phyloP scores from a whole-genome alignment of 35 echinoderm and acorn worm genomes.

The Apostichopus japonicus region DNA sequence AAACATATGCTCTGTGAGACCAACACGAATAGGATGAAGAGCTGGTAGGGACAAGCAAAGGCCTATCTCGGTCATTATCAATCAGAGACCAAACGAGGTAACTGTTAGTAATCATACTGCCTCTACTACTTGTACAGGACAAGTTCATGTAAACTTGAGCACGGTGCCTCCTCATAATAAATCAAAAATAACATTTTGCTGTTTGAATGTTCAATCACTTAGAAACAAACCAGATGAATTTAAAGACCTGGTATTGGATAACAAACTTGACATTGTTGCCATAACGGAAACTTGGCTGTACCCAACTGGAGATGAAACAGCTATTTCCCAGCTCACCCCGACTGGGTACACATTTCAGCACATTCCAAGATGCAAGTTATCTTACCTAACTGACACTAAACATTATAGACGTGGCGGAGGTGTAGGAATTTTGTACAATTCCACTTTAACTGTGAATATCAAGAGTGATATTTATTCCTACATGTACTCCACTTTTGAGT shows the following conservation, averaged over 20 bases:
- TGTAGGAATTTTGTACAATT: conserved; percentile 34
- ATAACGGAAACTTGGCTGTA: conserved; percentile 42
- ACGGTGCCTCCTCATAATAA: conserved; percentile 3
- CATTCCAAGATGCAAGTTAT: conserved; percentile 3
- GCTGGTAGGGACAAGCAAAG: conserved; percentile 45
- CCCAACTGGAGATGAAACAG: background rate
- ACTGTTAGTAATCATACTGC: conserved; percentile 9
- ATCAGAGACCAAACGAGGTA: conserved; percentile 37
- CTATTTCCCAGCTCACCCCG: conserved; percentile 7
- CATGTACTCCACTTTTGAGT: conserved; percentile 4
- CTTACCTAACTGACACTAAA: too few species aligned
- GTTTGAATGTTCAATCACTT: conserved; percentile 33
- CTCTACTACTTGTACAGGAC: background rate
- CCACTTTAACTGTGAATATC: conserved; percentile 10
- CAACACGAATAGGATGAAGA: conserved; percentile 34
- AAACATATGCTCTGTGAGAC: conserved; percentile 36
- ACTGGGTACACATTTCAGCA: conserved; percentile 26
- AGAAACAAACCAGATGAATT: background rate
- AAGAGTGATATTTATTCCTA: background rate
- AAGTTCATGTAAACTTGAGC: background rate
- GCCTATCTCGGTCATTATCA: conserved; percentile 37
- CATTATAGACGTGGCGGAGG: conserved; percentile 12
- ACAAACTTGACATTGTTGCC: conserved; percentile 24
- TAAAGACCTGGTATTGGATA: conserved; percentile 1
- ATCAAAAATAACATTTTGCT: conserved; percentile 14